Evolutionary conservation across 2,113 vertebrate species (phyloP).

Genomic region (Zapornia atra): DNA sequence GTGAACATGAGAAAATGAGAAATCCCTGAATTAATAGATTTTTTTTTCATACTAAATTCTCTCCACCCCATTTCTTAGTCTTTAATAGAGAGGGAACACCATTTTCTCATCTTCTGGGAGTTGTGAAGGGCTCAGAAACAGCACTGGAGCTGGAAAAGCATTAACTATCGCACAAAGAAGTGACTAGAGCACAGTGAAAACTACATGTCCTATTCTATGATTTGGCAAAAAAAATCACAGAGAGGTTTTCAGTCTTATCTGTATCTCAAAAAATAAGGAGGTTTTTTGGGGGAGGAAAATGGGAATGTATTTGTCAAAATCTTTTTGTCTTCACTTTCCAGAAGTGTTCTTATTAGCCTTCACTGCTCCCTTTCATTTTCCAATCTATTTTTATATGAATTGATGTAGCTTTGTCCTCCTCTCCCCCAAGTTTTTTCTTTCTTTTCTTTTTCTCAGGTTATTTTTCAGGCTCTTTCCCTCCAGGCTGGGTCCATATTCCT

Average conservation of each 20-base stretch:
- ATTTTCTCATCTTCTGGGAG: neutral
- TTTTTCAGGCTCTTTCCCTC: neutral
- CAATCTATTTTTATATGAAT: neutral
- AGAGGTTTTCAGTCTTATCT: neutral
- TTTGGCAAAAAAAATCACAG: neutral
- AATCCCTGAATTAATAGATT: neutral
- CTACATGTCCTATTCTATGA: neutral
- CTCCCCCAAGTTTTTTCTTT: neutral
- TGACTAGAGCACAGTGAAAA: neutral
- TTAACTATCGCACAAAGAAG: neutral
- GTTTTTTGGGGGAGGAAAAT: rapidly evolving
- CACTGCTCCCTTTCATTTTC: neutral
- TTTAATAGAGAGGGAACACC: neutral
- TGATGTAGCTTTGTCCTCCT: neutral
- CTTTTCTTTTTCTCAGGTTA: too few species aligned
- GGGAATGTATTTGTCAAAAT: neutral
- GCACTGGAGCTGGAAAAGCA: neutral
- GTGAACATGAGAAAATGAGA: neutral
- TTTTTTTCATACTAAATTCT: neutral
- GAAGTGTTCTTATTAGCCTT: neutral
- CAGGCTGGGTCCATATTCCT: neutral
- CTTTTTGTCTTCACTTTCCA: neutral
- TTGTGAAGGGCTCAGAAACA: neutral
- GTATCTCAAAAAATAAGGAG: neutral
- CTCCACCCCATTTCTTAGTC: neutral